These are phyloP conservation scores for Sitta carolinensis DNA, from an alignment of 2,797 vertebrate genomes.

Conservation along the genomic window DNA sequence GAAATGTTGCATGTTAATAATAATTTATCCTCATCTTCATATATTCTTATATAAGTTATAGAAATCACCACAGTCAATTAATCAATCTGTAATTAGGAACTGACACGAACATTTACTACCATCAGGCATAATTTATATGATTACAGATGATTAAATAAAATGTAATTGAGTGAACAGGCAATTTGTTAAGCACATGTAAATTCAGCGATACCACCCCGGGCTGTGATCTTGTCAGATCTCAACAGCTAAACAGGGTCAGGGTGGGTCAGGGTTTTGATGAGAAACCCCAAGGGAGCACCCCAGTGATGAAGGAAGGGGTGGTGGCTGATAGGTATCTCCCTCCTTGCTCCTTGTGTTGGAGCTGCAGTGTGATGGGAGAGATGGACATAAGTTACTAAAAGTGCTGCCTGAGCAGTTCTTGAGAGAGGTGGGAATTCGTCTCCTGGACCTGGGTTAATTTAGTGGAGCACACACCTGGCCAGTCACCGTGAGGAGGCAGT, in stretches of 20 bases:
- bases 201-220: conserved; percentile 70
- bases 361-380: neutral
- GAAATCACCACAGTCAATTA: conserved; percentile 75
- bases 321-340: neutral
- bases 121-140: conserved; percentile 84
- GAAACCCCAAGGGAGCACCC: neutral
- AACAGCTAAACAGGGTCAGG: neutral
- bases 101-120: conserved; percentile 81
- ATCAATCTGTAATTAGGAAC: conserved; percentile 82
- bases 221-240: conserved; percentile 53
- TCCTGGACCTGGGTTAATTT: conserved; percentile 43
- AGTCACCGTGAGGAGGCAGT: neutral
- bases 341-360: neutral
- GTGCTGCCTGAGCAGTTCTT: conserved; percentile 34
- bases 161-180: conserved; percentile 81
- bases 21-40: conserved; percentile 74
- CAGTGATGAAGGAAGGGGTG: neutral
- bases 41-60: conserved; percentile 77
- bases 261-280: neutral
- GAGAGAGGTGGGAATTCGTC: conserved; percentile 30
- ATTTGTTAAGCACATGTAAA: conserved; percentile 79
- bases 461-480: neutral
- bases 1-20: neutral
- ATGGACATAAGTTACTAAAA: conserved; percentile 5
- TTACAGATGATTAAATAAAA: conserved; percentile 85